Percentiles rank a stretch among this genome's conserved stretches.
These are phyloP conservation scores for Bombus superbus DNA, from an alignment of 1,140 invertebrate genomes.

Conservation along the genomic window DNA sequence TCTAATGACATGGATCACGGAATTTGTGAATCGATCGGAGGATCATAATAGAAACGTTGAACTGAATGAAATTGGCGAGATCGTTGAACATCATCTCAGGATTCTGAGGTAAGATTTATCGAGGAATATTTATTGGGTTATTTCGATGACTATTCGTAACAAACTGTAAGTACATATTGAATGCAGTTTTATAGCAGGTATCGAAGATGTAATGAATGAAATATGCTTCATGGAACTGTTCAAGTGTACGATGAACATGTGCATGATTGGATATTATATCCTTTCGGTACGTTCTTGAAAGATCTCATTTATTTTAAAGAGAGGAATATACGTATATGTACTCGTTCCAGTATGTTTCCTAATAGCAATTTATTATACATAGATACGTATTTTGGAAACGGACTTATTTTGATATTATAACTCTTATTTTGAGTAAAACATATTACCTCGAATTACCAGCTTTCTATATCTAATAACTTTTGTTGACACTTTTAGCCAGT, in stretches of 20 bases:
- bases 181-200: conserved; percentile 66
- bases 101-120: conserved; percentile 54
- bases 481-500: too few relatives aligned
- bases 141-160: too few relatives aligned
- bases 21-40: conserved; percentile 9
- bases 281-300: conserved; percentile 63
- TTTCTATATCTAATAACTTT: too few relatives aligned
- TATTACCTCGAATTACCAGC: too few relatives aligned
- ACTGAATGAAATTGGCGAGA: neutral
- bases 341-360: too few relatives aligned
- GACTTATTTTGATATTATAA: too few relatives aligned
- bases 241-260: conserved; percentile 73
- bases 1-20: conserved; percentile 46
- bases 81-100: conserved; percentile 70
- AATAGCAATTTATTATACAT: too few relatives aligned
- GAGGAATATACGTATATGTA: too few relatives aligned
- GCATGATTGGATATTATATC: conserved; percentile 74
- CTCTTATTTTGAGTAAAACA: too few relatives aligned
- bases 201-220: conserved; percentile 69
- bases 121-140: neutral
- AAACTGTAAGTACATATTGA: neutral
- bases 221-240: conserved; percentile 73
- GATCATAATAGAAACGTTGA: neutral
- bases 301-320: neutral
- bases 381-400: too few relatives aligned